phyloP scores from a whole-genome alignment of 2,888 invertebrate species.

The Ophioninae sp. region DNA sequence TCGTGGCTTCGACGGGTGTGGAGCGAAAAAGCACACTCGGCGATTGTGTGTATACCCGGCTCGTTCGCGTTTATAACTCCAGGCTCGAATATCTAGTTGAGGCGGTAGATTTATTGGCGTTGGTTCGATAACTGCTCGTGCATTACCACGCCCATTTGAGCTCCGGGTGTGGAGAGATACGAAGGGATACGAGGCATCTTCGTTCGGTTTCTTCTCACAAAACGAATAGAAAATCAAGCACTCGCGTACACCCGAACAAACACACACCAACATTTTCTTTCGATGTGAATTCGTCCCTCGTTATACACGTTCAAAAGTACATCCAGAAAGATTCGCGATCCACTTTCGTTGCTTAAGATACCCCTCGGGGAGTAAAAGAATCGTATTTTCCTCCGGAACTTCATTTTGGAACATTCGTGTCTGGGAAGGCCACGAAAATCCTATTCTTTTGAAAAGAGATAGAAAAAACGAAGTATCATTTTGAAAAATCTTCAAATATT shows the following conservation, averaged over 20 bases:
- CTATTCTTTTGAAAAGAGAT: background rate
- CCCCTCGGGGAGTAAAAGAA: conserved; percentile 30
- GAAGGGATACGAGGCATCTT: conserved; percentile 56
- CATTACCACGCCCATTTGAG: conserved; percentile 77
- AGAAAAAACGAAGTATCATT: background rate
- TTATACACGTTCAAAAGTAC: conserved; percentile 14
- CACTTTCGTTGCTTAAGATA: conserved; percentile 42
- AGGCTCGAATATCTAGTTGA: conserved; percentile 78
- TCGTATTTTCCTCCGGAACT: conserved; percentile 42
- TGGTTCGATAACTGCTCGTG: conserved; percentile 78
- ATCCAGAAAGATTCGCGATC: conserved; percentile 44
- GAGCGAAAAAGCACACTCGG: conserved; percentile 62
- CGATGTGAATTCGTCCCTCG: conserved; percentile 34
- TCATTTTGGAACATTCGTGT: conserved; percentile 29
- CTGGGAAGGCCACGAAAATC: conserved; percentile 10
- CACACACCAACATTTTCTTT: background rate
- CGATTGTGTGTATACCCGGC: conserved; percentile 59
- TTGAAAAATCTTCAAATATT: background rate
- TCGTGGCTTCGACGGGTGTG: conserved; percentile 16
- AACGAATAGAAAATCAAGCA: conserved; percentile 30
- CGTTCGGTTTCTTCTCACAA: conserved; percentile 19
- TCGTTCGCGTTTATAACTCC: conserved; percentile 69
- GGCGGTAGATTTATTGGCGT: conserved; percentile 78
- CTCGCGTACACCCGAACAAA: background rate
- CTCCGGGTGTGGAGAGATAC: conserved; percentile 59